Conservation (phyloP, 1,140 invertebrate species). For the Mactra quadrangularis region DNA sequence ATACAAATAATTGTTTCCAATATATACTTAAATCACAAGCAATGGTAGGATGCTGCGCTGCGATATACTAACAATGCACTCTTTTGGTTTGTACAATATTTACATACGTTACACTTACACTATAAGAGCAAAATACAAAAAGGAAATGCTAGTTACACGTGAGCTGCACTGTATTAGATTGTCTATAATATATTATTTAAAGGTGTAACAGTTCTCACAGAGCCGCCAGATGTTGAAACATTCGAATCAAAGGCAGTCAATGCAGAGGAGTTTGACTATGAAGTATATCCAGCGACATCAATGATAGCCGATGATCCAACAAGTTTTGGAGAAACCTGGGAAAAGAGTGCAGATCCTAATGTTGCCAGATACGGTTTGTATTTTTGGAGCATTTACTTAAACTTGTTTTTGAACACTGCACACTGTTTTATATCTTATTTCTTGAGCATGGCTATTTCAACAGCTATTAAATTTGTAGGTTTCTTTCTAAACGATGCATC, state of each 20-base stretch:
- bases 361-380: conserved; percentile 12
- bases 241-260: not conserved
- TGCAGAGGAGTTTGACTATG: conserved; percentile 6
- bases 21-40: too few relatives aligned
- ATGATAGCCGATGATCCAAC: conserved; percentile 14
- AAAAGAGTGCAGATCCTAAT: conserved; percentile 1
- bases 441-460: not conserved
- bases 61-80: too few relatives aligned
- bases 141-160: too few relatives aligned
- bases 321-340: conserved; percentile 13
- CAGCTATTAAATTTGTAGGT: not conserved
- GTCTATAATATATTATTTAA: not conserved
- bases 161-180: too few relatives aligned
- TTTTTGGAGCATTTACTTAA: too few relatives aligned
- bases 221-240: not conserved
- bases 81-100: too few relatives aligned
- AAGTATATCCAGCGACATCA: conserved; percentile 19
- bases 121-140: too few relatives aligned
- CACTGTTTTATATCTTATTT: not conserved
- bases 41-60: too few relatives aligned
- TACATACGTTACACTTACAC: too few relatives aligned
- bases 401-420: too few relatives aligned
- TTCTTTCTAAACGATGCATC: not conserved
- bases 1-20: too few relatives aligned
- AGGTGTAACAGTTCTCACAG: conserved; percentile 21